phyloP scores from a whole-genome alignment of 2,113 vertebrate species.

The Leucosticte australis region DNA sequence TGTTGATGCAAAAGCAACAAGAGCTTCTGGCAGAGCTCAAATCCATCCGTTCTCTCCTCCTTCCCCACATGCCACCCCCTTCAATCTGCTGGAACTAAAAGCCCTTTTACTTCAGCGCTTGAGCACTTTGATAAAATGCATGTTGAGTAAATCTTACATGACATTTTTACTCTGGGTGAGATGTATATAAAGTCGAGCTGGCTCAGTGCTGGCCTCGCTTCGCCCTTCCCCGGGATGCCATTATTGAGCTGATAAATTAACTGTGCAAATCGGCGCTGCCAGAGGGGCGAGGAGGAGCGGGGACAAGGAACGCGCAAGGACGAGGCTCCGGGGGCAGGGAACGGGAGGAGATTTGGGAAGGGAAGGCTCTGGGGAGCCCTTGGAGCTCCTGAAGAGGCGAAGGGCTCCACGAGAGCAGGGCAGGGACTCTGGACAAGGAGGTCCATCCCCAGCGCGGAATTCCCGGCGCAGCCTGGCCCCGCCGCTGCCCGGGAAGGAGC shows the following conservation, averaged over 20 bases:
- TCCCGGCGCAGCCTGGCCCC: not conserved
- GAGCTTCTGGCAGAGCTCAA: constrained; percentile 40
- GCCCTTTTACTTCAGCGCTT: constrained; percentile 35
- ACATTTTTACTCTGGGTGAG: constrained; percentile 29
- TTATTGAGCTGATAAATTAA: not conserved
- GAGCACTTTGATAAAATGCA: not conserved
- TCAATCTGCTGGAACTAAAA: constrained; percentile 48
- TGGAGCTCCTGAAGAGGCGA: not conserved
- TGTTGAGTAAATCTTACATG: constrained; percentile 39
- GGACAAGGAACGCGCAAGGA: rapidly evolving
- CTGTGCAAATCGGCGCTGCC: not conserved
- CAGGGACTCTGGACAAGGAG: rapidly evolving
- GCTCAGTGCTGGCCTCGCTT: not conserved
- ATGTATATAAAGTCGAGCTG: not conserved
- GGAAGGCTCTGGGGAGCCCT: not conserved
- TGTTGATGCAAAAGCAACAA: constrained; percentile 31
- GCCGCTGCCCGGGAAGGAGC: not conserved
- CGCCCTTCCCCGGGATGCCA: not conserved
- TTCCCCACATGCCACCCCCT: constrained; percentile 36
- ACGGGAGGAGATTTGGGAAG: not conserved
- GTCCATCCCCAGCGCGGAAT: rapidly evolving
- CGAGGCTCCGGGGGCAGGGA: rapidly evolving
- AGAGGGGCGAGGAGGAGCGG: not conserved
- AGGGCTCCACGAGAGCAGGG: too few relatives aligned
- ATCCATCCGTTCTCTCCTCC: constrained; percentile 31